Evolutionary conservation across 2,888 invertebrate genomes (phyloP).

Genomic region (Nomada fabriciana): DNA sequence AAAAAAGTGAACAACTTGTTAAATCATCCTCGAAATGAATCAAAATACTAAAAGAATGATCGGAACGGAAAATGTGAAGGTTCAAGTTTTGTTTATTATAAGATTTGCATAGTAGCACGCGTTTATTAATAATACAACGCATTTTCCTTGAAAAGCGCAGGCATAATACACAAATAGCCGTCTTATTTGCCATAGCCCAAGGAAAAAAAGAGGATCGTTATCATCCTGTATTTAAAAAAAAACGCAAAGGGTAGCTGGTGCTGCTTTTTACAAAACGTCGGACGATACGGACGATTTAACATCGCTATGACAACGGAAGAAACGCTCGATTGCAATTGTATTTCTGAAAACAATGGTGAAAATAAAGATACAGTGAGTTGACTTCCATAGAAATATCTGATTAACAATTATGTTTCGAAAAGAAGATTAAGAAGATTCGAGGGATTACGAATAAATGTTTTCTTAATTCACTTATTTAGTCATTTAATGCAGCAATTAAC

Average conservation of each 20-base stretch:
- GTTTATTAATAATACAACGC: conserved; percentile 53
- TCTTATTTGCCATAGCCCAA: conserved; percentile 66
- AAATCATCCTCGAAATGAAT: neutral
- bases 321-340: neutral
- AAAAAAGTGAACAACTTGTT: no score
- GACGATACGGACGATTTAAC: conserved; percentile 20
- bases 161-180: conserved; percentile 66
- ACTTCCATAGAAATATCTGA: neutral
- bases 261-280: conserved; percentile 13
- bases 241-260: neutral
- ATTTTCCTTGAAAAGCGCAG: conserved; percentile 55
- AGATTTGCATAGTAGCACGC: conserved; percentile 20
- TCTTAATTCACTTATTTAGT: neutral
- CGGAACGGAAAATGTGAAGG: conserved; percentile 25
- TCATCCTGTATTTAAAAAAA: conserved; percentile 46
- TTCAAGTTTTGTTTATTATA: conserved; percentile 41
- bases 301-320: conserved; percentile 15
- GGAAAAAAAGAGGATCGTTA: conserved; percentile 58
- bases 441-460: neutral
- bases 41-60: neutral
- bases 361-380: neutral
- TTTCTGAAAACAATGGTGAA: conserved; percentile 3
- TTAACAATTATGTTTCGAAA: neutral
- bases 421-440: neutral
- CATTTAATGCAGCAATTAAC: neutral